Conservation (phyloP, 2,797 vertebrate genomes). For the Mormyrops boulengeri region DNA sequence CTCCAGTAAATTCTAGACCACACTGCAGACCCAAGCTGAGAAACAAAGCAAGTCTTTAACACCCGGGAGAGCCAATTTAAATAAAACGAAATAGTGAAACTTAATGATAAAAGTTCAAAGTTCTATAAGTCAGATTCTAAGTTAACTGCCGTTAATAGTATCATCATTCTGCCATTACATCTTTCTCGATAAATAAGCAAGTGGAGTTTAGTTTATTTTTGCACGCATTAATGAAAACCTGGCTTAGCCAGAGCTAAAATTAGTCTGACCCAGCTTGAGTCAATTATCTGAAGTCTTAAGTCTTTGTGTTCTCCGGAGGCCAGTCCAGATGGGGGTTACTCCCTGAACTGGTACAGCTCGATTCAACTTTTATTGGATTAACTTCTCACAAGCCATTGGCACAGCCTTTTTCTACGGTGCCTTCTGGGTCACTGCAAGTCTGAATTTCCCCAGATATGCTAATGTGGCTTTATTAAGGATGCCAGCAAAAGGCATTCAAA, state of each 20-base stretch:
- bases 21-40: neutral
- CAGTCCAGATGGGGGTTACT: neutral
- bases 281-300: neutral
- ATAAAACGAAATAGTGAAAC: neutral
- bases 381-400: neutral
- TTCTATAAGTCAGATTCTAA: neutral
- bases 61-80: neutral
- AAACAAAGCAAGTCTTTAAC: neutral
- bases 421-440: neutral
- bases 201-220: neutral
- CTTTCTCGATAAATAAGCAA: neutral
- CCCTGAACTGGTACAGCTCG: neutral
- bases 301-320: neutral
- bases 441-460: neutral
- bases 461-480: neutral
- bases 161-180: neutral
- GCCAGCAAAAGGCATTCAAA: neutral
- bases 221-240: neutral
- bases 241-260: neutral
- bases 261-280: neutral
- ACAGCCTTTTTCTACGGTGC: neutral
- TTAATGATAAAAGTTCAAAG: neutral
- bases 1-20: neutral
- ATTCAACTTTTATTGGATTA: conserved; percentile 12
- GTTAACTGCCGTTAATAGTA: neutral